These are phyloP conservation scores for Leptodirus hochenwartii DNA, from an alignment of 2,888 invertebrate genomes.

Conservation along the genomic window DNA sequence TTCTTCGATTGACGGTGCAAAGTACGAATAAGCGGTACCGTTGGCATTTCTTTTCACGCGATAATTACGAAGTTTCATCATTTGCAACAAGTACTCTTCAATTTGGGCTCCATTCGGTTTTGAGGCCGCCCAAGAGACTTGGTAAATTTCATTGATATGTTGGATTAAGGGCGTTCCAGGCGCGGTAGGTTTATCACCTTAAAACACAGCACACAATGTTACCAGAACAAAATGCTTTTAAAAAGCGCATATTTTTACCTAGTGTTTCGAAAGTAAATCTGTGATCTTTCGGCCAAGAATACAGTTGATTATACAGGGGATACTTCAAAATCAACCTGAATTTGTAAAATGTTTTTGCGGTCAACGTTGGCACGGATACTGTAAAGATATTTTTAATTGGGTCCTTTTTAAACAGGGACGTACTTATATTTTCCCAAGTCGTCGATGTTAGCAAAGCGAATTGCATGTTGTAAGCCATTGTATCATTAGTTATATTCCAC, in stretches of 20 bases:
- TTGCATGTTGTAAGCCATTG: conserved; percentile 29
- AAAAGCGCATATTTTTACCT: conserved; percentile 28
- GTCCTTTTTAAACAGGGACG: conserved; percentile 4
- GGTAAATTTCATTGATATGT: conserved; percentile 52
- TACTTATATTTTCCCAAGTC: conserved; percentile 22
- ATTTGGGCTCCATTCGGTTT: conserved; percentile 61
- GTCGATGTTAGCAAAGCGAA: conserved; percentile 30
- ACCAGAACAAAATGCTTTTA: background rate
- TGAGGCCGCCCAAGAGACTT: conserved; percentile 67
- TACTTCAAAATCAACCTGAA: conserved; percentile 52
- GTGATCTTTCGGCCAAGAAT: conserved; percentile 53
- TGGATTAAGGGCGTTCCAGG: conserved; percentile 63
- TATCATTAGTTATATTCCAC: conserved; percentile 45
- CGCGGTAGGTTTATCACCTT: conserved; percentile 60
- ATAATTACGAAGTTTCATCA: conserved; percentile 25
- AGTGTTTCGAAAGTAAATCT: conserved; percentile 58
- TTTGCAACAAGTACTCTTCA: conserved; percentile 57
- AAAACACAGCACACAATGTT: conserved; percentile 2
- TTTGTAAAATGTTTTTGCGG: conserved; percentile 58
- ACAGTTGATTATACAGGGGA: conserved; percentile 35
- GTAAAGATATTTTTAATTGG: conserved; percentile 10
- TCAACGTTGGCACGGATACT: conserved; percentile 18
- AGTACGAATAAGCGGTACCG: conserved; percentile 20
- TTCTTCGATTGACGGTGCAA: conserved; percentile 36
- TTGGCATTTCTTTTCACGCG: conserved; percentile 22